phyloP scores from a whole-genome alignment of 1,140 invertebrate genomes.

The Paralvinella palmiformis region DNA sequence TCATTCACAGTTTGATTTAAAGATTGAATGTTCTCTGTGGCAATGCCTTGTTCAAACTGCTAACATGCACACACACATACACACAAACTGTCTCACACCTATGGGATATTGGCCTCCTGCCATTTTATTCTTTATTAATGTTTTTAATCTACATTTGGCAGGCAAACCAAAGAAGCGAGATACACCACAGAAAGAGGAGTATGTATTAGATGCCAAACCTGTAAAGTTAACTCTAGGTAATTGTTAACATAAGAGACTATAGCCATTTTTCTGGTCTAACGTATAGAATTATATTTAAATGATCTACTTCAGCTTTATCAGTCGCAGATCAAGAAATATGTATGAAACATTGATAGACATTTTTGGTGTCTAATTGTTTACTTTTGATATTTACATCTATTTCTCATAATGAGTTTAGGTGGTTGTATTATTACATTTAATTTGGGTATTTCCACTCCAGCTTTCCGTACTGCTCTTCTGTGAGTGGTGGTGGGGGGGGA shows the following conservation, averaged over 20 bases:
- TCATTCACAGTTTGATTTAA: too few species aligned
- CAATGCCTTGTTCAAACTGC: not conserved
- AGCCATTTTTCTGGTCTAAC: not conserved
- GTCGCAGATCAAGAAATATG: not conserved
- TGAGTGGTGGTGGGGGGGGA: not conserved
- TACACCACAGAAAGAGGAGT: conserved; percentile 4
- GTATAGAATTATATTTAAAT: not conserved
- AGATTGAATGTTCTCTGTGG: not conserved
- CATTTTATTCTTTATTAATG: too few species aligned
- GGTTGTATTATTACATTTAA: not conserved
- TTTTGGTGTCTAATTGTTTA: not conserved
- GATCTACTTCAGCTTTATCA: not conserved
- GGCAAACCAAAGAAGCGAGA: not conserved
- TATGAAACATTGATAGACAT: not conserved
- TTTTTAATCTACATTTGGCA: not conserved
- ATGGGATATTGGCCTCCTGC: too few species aligned
- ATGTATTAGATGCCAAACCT: conserved; percentile 9
- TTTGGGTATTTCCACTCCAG: too few species aligned
- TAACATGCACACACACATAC: not conserved
- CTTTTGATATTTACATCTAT: not conserved
- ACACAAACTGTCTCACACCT: not conserved
- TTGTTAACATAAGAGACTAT: not conserved
- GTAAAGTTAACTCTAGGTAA: not conserved
- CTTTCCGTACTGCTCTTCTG: not conserved
- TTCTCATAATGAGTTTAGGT: not conserved